Percentiles rank a stretch among this genome's conserved stretches.
phyloP scores from a whole-genome alignment of 2,113 vertebrate genomes.

The Pelmatolapia mariae region DNA sequence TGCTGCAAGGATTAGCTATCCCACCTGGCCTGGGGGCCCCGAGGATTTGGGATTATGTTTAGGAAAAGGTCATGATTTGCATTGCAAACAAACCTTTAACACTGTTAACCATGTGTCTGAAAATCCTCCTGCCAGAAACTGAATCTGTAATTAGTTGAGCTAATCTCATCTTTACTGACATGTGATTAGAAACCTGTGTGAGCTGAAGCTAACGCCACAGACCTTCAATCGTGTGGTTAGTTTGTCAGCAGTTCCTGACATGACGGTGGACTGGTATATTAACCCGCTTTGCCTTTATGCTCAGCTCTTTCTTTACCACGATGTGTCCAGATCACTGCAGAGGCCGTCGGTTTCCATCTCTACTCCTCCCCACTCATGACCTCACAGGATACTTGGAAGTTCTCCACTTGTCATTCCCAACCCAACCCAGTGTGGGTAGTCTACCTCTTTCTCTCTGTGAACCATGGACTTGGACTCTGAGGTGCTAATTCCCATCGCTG shows the following conservation, averaged over 20 bases:
- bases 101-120: too few relatives aligned
- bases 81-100: neutral
- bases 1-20: neutral
- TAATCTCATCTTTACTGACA: neutral
- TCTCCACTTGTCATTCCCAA: neutral
- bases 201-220: fast-evolving
- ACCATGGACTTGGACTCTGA: neutral
- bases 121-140: neutral
- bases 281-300: neutral
- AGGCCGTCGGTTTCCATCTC: neutral
- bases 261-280: neutral
- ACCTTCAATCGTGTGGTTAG: neutral
- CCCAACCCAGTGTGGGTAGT: neutral
- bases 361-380: neutral
- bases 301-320: neutral
- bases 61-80: neutral
- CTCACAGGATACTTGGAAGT: neutral
- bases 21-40: neutral
- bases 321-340: neutral
- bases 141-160: neutral
- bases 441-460: neutral
- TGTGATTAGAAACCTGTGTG: neutral
- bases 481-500: neutral
- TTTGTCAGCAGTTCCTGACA: neutral
- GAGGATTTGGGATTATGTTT: neutral